Evolutionary conservation across 2,888 invertebrate genomes (phyloP).

Genomic region (Caenorhabditis plicata): DNA sequence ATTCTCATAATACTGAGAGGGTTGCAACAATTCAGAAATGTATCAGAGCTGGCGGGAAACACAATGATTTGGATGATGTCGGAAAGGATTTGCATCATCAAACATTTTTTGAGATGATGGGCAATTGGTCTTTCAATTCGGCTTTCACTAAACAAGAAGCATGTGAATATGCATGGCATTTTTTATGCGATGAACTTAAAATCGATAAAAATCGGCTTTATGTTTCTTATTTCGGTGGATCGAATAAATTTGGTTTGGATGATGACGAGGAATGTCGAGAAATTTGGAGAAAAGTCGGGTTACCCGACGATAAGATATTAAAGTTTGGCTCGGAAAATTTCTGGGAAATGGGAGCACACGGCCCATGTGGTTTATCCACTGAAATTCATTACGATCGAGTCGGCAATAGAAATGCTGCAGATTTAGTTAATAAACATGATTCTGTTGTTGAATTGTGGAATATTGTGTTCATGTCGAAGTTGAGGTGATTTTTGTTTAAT

Average conservation of each 20-base stretch:
- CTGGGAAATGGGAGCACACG: constrained; percentile 99
- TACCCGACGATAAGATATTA: constrained; percentile 68
- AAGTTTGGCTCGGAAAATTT: constrained; percentile 90
- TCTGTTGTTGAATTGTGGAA: constrained; percentile 99
- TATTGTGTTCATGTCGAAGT: constrained; percentile 95
- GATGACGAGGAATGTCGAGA: constrained; percentile 89
- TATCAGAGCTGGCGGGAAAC: constrained; percentile 92
- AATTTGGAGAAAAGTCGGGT: constrained; percentile 78
- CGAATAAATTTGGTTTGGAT: constrained; percentile 77
- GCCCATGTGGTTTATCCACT: constrained; percentile 98
- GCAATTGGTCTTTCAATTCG: constrained; percentile 99
- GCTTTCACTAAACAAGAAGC: constrained; percentile 90
- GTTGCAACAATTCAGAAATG: constrained; percentile 96
- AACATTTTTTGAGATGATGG: constrained; percentile 99
- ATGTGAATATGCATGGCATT: constrained; percentile 94
- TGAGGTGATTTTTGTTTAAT: constrained; percentile 72
- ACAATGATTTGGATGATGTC: constrained; percentile 95
- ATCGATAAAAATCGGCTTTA: constrained; percentile 85
- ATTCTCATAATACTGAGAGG: constrained; percentile 80
- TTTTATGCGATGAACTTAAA: constrained; percentile 77
- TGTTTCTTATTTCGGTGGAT: constrained; percentile 96
- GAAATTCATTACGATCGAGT: constrained; percentile 91
- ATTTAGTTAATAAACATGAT: constrained; percentile 93
- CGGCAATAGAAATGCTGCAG: constrained; percentile 76
- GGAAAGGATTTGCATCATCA: constrained; percentile 99